Percentiles rank a stretch among this genome's conserved stretches.
Conservation (phyloP, 2,888 invertebrate species). For the Erynnis tages region DNA sequence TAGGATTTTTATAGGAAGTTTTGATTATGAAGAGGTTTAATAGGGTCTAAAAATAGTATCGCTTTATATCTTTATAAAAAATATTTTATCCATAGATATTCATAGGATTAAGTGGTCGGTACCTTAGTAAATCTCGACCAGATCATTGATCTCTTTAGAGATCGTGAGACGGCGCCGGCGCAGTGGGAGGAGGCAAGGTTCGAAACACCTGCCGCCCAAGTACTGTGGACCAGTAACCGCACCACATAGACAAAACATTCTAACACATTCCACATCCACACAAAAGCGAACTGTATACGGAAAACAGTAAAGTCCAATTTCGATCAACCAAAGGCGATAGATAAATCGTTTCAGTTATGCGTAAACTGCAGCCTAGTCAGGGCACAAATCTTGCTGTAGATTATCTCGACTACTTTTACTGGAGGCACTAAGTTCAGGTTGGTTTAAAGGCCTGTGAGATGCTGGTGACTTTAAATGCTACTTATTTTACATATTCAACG, state of each 20-base stretch:
- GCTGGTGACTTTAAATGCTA: constrained; percentile 15
- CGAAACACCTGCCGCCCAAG: constrained; percentile 80
- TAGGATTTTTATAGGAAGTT: too few relatives aligned
- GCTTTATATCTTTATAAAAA: not conserved
- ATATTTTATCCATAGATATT: constrained; percentile 16
- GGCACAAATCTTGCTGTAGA: constrained; percentile 71
- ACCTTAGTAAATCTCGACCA: constrained; percentile 73
- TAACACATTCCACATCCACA: not conserved
- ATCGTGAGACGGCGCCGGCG: constrained; percentile 66
- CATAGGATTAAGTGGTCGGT: constrained; percentile 40
- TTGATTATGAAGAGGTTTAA: too few relatives aligned
- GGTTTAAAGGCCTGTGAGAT: constrained; percentile 16
- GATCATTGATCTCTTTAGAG: constrained; percentile 73
- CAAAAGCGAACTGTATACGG: constrained; percentile 46
- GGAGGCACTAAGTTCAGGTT: constrained; percentile 53
- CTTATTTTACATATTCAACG: constrained; percentile 18
- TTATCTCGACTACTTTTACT: constrained; percentile 74
- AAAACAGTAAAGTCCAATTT: constrained; percentile 44
- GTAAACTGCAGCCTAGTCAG: constrained; percentile 56
- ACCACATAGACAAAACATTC: constrained; percentile 27
- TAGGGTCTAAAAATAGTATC: too few relatives aligned
- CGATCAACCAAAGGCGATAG: constrained; percentile 9
- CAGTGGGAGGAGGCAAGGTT: constrained; percentile 73
- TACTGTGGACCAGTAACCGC: constrained; percentile 66
- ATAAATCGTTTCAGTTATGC: constrained; percentile 33